phyloP scores from a whole-genome alignment of 1,140 invertebrate species.

The Cyrtorhinus lividipennis region DNA sequence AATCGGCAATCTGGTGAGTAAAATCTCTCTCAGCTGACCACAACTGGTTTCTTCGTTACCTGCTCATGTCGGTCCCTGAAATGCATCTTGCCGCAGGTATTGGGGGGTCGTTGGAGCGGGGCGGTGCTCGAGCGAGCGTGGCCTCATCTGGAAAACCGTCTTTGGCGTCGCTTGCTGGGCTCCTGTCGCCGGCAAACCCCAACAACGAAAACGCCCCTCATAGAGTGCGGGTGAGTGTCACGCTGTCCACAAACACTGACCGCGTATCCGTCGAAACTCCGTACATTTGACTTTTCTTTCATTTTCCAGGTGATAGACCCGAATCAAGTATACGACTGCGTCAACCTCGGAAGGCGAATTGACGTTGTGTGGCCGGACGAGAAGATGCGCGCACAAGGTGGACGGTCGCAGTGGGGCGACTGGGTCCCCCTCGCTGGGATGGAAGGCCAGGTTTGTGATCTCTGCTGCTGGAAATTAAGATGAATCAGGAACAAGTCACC shows the following conservation, averaged over 20 bases:
- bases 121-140: conserved; percentile 61
- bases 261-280: too few relatives aligned
- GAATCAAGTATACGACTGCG: conserved; percentile 70
- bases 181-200: conserved; percentile 32
- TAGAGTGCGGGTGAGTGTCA: conserved; percentile 40
- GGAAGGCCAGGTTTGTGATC: conserved; percentile 63
- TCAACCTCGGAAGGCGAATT: conserved; percentile 73
- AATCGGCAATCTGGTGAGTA: conserved; percentile 39
- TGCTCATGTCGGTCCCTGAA: conserved; percentile 11
- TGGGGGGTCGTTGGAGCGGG: conserved; percentile 37
- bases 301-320: conserved; percentile 52
- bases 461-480: too few relatives aligned
- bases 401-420: conserved; percentile 70
- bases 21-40: too few relatives aligned
- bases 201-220: conserved; percentile 35
- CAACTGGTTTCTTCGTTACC: too few relatives aligned
- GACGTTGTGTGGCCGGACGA: conserved; percentile 87
- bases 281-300: background rate
- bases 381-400: conserved; percentile 66
- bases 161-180: conserved; percentile 60
- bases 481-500: background rate
- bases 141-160: conserved; percentile 67
- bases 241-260: too few relatives aligned
- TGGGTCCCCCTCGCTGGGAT: conserved; percentile 81
- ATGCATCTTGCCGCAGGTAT: conserved; percentile 22